A percentile compares a stretch with the other conserved stretches of the same genome.
Conservation (phyloP, 2,797 vertebrate genomes). For the Enteromius unitaeniatus region DNA sequence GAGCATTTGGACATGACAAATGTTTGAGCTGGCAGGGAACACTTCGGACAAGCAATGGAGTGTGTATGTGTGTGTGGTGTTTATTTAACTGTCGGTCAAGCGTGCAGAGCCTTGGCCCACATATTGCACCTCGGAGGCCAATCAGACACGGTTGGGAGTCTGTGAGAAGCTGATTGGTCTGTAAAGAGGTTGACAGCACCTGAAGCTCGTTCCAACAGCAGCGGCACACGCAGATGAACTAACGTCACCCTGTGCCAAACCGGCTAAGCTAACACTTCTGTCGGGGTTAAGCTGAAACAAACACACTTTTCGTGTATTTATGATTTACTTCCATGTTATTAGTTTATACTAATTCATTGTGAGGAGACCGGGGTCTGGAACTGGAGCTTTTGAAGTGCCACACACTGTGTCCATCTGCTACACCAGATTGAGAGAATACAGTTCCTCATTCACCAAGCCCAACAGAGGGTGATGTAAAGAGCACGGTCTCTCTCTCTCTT, state of each 20-base stretch:
- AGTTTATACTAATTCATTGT: conserved; percentile 80
- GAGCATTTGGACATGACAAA: conserved; percentile 42
- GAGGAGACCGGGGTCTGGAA: conserved; percentile 73
- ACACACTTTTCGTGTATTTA: conserved; percentile 53
- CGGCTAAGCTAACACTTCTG: conserved; percentile 56
- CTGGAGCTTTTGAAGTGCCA: conserved; percentile 69
- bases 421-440: conserved; percentile 76
- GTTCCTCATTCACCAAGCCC: conserved; percentile 67
- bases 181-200: conserved; percentile 70
- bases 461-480: conserved; percentile 68
- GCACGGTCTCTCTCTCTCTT: conserved; percentile 43
- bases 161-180: conserved; percentile 61
- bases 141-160: conserved; percentile 63
- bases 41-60: conserved; percentile 38
- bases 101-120: conserved; percentile 59
- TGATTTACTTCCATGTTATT: conserved; percentile 66
- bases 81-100: conserved; percentile 58
- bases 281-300: conserved; percentile 39
- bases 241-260: conserved; percentile 58
- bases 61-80: conserved; percentile 45
- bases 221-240: conserved; percentile 64
- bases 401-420: conserved; percentile 80
- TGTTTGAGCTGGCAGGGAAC: conserved; percentile 52
- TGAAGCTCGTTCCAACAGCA: conserved; percentile 67
- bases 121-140: conserved; percentile 65